Conservation (phyloP, 2,113 vertebrate species). For the Thunnus thynnus region DNA sequence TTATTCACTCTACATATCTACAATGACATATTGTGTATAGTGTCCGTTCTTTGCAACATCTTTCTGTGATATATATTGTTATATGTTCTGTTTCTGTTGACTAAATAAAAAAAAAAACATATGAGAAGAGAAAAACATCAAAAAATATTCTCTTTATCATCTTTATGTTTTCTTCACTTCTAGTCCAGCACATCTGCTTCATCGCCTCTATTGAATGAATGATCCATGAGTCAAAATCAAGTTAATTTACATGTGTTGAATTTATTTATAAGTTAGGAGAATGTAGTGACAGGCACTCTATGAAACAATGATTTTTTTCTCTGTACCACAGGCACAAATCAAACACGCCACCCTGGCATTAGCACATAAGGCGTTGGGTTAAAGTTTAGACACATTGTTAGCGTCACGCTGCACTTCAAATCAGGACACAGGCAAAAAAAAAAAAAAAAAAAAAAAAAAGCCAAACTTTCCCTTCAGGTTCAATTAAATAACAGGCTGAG, state of each 20-base stretch:
- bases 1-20: too few species aligned
- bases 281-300: slow-evolving; percentile 66
- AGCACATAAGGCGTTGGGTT: slow-evolving; percentile 74
- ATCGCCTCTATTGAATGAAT: slow-evolving; percentile 22
- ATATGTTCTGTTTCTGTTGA: too few species aligned
- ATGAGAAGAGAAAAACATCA: background rate
- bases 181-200: background rate
- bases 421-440: slow-evolving; percentile 14
- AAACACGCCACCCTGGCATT: slow-evolving; percentile 68
- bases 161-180: background rate
- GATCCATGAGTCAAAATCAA: background rate
- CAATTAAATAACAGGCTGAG: slow-evolving; percentile 31
- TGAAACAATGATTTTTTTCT: slow-evolving; percentile 44
- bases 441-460: background rate
- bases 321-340: slow-evolving; percentile 80
- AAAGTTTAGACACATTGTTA: slow-evolving; percentile 26
- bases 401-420: slow-evolving; percentile 14
- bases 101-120: too few species aligned
- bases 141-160: background rate
- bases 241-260: slow-evolving; percentile 31
- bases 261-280: slow-evolving; percentile 75
- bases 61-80: too few species aligned
- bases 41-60: too few species aligned
- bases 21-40: too few species aligned
- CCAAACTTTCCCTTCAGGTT: slow-evolving; percentile 30